Conservation (phyloP, 2,113 vertebrate genomes). For the Odocoileus hemionus region DNA sequence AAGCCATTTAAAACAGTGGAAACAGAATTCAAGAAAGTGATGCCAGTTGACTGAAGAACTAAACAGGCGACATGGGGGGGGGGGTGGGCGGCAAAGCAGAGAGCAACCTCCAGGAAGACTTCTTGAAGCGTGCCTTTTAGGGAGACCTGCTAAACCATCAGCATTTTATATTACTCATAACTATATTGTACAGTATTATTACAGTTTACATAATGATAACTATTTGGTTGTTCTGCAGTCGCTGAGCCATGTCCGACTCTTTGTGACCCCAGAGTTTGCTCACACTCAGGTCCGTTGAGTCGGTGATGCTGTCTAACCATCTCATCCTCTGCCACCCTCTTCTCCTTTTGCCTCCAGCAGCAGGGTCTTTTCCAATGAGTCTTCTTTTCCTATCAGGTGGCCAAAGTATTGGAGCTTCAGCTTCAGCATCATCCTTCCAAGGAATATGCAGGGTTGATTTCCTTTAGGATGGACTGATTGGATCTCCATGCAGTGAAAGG, state of each 20-base stretch:
- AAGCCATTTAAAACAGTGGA: too few species aligned
- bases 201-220: too few species aligned
- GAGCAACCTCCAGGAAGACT: neutral
- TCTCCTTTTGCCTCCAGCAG: neutral
- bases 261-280: neutral
- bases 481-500: neutral
- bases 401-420: neutral
- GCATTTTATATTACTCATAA: too few species aligned
- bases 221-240: too few species aligned
- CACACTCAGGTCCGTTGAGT: neutral
- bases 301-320: neutral
- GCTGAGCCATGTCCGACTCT: neutral
- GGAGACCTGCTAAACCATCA: too few species aligned
- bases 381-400: neutral
- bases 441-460: neutral
- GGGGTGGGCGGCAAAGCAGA: neutral
- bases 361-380: neutral
- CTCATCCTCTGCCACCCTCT: neutral
- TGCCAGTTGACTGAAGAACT: too few species aligned
- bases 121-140: neutral
- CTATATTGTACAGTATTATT: too few species aligned
- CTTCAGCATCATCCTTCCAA: neutral
- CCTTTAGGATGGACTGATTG: neutral
- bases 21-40: neutral
- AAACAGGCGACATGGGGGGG: fast-evolving